Evolutionary conservation across 2,113 vertebrate species (phyloP).

Genomic region (Rhinogobius similis): DNA sequence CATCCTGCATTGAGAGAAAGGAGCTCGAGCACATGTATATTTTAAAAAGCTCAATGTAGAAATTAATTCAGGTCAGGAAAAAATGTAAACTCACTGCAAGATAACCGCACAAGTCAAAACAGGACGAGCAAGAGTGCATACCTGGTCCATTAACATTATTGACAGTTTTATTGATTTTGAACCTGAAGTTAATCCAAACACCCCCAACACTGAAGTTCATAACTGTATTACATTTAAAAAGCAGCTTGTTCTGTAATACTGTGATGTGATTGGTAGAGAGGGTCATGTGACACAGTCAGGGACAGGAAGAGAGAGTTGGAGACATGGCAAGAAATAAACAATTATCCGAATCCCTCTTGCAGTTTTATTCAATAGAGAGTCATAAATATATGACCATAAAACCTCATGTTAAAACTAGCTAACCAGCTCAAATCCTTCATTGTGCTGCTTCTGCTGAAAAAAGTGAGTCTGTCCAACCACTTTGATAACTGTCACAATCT

Average conservation of each 20-base stretch:
- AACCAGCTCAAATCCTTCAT: background rate
- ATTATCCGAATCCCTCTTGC: too few relatives aligned
- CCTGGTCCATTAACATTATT: background rate
- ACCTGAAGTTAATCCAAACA: background rate
- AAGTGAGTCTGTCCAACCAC: conserved; percentile 24
- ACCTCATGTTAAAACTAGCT: background rate
- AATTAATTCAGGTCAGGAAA: conserved; percentile 34
- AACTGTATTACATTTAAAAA: too few relatives aligned
- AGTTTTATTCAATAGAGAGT: too few relatives aligned
- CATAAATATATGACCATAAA: background rate
- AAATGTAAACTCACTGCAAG: conserved; percentile 34
- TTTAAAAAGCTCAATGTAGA: conserved; percentile 69
- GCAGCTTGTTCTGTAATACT: too few relatives aligned
- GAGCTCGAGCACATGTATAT: conserved; percentile 50
- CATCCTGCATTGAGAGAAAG: conserved; percentile 64
- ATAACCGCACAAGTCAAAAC: conserved; percentile 40
- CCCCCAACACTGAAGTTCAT: too few relatives aligned
- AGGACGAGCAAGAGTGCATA: conserved; percentile 51
- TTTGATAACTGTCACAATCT: conserved; percentile 39
- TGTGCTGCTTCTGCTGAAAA: background rate
- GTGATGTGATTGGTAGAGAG: too few relatives aligned
- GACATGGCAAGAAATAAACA: too few relatives aligned
- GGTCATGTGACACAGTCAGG: too few relatives aligned
- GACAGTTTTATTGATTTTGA: too few relatives aligned
- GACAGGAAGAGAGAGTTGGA: too few relatives aligned